Base-by-base conservation (phyloP, 2,888 invertebrate genomes). In the Lasioglossum leucozonium region DNA sequence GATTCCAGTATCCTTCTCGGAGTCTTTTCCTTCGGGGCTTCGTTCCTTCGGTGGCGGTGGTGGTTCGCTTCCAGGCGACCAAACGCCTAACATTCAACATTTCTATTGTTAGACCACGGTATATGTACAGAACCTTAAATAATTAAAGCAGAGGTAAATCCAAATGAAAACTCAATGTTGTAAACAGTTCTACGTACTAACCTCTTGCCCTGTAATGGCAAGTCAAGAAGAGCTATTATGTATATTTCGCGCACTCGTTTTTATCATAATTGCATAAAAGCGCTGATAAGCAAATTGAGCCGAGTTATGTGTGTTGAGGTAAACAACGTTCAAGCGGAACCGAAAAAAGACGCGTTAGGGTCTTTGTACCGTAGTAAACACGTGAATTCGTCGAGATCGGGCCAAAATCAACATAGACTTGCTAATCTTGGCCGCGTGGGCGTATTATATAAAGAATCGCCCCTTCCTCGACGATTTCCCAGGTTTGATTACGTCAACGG, bases 61-160 rank as follows among this genome's bases (percentile, higher is more conserved):
- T 44, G 94, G 92, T 78, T 94, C 93, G 89, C 94, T 94, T 88
- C 96, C 96, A 71, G 97, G 97, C 81, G 97, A 96, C 97, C 97
- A 97, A 89, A 97, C 96, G 92, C 96, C 96, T 96, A 92, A 83
- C 85, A 81, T 90, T 85, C 85, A 80, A 86, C 79, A 22, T 71
- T 79, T 44, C 10, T 2, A 4, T 8, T 13, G 11, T 47, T 72
- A 51, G 0, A 34, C 16, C 18, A 16, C 34, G 5, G 6, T 30
- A 18, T 5, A 65, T n/a, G n/a, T n/a, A n/a, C n/a, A n/a, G 13
- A 30, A 65, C 16, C 18, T 65, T 5, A 11, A 30, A 62, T 11
- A 62, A 13, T 16, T 5, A 16, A 11, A 30, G 13, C 26, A 34
- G 30, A 4, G 11, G 5, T 30, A 30, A 78, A 62, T n/a, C 18